Conservation (phyloP, 2,888 invertebrate genomes). For the Cistogaster globosa region DNA sequence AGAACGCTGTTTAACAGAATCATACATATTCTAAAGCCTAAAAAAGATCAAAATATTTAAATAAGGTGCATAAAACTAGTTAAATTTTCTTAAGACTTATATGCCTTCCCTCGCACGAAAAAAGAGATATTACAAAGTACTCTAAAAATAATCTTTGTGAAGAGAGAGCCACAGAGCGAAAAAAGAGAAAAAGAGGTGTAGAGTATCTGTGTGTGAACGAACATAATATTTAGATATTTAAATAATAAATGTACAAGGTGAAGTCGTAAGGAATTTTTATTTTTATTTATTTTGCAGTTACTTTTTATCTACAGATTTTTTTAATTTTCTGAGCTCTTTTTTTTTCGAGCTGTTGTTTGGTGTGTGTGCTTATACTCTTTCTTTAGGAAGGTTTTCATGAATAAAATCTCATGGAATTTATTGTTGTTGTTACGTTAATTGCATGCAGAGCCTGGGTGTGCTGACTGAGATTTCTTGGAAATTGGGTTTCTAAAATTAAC, state of each 20-base stretch:
- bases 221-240: slow-evolving; percentile 5
- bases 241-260: slow-evolving; percentile 10
- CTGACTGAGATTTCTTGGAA: slow-evolving; percentile 51
- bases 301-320: slow-evolving; percentile 20
- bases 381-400: slow-evolving; percentile 25
- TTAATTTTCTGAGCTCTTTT: slow-evolving; percentile 22
- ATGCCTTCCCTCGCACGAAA: not conserved
- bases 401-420: slow-evolving; percentile 48
- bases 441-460: not conserved
- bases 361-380: no score
- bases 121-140: slow-evolving; percentile 12
- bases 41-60: no score
- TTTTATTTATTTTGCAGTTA: slow-evolving; percentile 51
- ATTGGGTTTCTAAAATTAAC: slow-evolving; percentile 57
- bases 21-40: no score
- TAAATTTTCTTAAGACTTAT: not conserved
- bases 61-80: no score
- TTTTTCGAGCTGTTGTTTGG: no score
- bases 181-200: not conserved
- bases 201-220: not conserved
- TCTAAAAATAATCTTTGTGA: not conserved
- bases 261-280: not conserved
- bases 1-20: no score
- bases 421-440: slow-evolving; percentile 25
- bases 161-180: not conserved